These are phyloP conservation scores for Acropternis orthonyx DNA, from an alignment of 2,797 vertebrate genomes.

Conservation along the genomic window DNA sequence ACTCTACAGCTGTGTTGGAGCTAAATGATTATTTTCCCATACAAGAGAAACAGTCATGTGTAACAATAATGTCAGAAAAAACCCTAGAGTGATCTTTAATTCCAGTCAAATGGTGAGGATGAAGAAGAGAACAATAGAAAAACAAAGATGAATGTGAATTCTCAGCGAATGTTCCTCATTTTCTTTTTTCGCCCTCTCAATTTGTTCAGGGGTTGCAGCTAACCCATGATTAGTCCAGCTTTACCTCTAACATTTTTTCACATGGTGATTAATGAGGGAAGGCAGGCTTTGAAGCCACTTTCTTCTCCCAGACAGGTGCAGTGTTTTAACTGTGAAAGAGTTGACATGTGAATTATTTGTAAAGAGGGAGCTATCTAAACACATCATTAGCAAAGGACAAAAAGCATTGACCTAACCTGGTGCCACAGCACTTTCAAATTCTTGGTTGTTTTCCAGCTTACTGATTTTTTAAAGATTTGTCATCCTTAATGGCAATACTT, in stretches of 20 bases:
- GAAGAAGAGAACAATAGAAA: neutral
- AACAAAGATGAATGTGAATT: neutral
- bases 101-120: neutral
- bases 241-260: conserved; percentile 47
- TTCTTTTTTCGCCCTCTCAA: neutral
- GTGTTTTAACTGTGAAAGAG: conserved; percentile 80
- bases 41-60: neutral
- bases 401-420: conserved; percentile 65
- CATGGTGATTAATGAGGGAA: conserved; percentile 65
- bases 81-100: neutral
- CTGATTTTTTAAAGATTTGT: conserved; percentile 38
- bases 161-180: conserved; percentile 16
- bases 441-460: conserved; percentile 43
- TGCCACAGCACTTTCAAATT: conserved; percentile 39
- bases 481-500: neutral
- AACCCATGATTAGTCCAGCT: conserved; percentile 17
- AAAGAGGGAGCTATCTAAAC: conserved; percentile 69
- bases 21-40: conserved; percentile 5
- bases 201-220: conserved; percentile 13
- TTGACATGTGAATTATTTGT: conserved; percentile 80
- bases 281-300: conserved; percentile 80
- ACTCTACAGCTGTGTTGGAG: neutral
- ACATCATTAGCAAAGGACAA: conserved; percentile 59
- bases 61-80: neutral
- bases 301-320: conserved; percentile 77